Base-by-base conservation (phyloP, 2,113 vertebrate genomes). In the Vulpes ferrilata region DNA sequence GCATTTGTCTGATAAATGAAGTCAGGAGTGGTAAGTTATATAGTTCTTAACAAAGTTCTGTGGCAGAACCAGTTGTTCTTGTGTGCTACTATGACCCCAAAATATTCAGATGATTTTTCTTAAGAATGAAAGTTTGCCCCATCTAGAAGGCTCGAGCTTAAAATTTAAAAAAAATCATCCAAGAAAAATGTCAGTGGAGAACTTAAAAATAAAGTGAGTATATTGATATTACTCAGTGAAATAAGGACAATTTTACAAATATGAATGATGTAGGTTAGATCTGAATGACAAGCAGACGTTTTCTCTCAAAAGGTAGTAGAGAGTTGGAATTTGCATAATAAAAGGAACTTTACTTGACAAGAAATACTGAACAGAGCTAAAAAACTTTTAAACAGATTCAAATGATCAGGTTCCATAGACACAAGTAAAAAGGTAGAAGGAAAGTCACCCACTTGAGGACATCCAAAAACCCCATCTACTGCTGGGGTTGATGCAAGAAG, bases 331-430 rank as follows among this genome's bases (percentile, higher is more conserved):
- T 83, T 83, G 13, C 48, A 32, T 25, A 48, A 59, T 71, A 82
- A 88, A 91, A 27, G 19, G 17, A 90, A 71, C 13, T 88, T 55
- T 67, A 19, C 25, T 93, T 62, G 51, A 78, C 74, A 80, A 88
- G 32, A 7, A 74, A 90, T 89, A 87, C 3, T 9, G n/a, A 95
- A 93, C 15, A 71, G 85, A 94, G 53, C 25, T 11, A 83, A 89
- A 84, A 32, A 62, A 90, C 59, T 71, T 94, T 74, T 53, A 83
- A 96, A 71, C 25, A 95, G 88, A 65, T 35, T 82, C 64, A 93
- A 78, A 64, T 57, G 48, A 80, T 65, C 10, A n/a, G 19, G 30
- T 74, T 93, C 79, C 76, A 16, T 51, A 83, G 80, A 60, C 10
- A 60, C 12, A 86, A 17, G 11, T n/a, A 27, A 90, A n/a, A 74